Evolutionary conservation across 92 coral and sea anemone species (phyloP), one percentile per base, ranked within the genome.

Genomic region (Palythoa grandiflora): DNA sequence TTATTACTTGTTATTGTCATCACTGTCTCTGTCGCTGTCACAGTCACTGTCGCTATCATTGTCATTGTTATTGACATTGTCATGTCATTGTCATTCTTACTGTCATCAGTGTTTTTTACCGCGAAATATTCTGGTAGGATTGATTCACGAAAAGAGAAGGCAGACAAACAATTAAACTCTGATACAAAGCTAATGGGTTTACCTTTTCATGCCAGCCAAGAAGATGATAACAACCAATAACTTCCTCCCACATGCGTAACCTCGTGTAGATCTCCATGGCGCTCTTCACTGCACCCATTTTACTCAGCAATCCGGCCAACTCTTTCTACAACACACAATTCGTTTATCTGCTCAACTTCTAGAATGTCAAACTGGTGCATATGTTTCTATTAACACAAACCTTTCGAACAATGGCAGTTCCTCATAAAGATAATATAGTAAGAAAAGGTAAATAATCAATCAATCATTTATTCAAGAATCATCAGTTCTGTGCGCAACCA

Each of bases 181-280:
- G 9, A 17, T 6, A 7, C 35, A 9, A n/a, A 9, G 10, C 19
- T 19, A 38, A 84, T 3, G 38, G 37, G 3, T 79, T 85, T 44
- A 95, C 99, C 98, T 97, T 97, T 54, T 94, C 98, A 81, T 95
- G 90, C 93, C 98, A 84, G 28, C 99, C 99, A 17, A 97, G 91
- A 14, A 85, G 38, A 75, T 95, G 96, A 47, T 95, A 95, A 80
- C 99, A 97, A 39, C 76, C 54, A 6, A 94, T 94, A 38, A 97
- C 97, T 73, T 95, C 93, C 83, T 95, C 99, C 99, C 99, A 97
- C 84, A 96, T 86, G 74, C 95, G 94, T 11, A 95, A 88, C 28
- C 88, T 85, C 71, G 92, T 90, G 88, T 91, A 97, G 75, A 97
- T 93, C 55, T 97, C 99, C 75, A 95, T 52, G 36, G 99, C 98